Evolutionary conservation across 2,888 invertebrate genomes (phyloP), one percentile per base, ranked within the genome.

Genomic region (Ectropis crepuscularia): DNA sequence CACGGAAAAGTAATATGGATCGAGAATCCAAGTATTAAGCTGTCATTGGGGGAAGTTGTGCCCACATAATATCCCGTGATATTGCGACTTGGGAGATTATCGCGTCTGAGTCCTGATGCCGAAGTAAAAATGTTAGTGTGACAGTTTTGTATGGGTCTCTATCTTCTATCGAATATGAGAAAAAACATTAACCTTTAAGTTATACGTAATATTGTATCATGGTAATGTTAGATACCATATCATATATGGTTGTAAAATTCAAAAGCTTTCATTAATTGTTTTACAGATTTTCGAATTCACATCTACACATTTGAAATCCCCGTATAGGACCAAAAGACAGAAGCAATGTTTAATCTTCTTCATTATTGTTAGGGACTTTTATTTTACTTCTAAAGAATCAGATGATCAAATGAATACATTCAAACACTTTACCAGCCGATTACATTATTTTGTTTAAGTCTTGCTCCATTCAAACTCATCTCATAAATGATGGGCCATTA

Each of bases 31-130:
- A 73, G 79, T 78, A 83, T 82, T 84, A 86, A 79, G 78, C 75
- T 77, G 79, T 78, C 85, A 76, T 76, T 75, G 72, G 74, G 72
- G 73, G 71, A 77, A 82, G 81, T 80, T 83, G 80, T 79, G 80
- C 69, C 74, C 70, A 69, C 72, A 80, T 82, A 80, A 80, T 79
- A 77, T 77, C 73, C 70, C 67, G 65, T 66, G 79, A 87, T 88
- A 88, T 87, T 85, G 77, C 82, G 74, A 74, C 73, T 73, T 64
- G 70, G 71, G 71, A 80, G 85, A 86, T 87, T 86, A 85, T 79
- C 80, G 76, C 73, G 83, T 82, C 86, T 84, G 80, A 69, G 67
- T 72, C 64, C 64, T 63, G 66, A 68, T 41, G 65, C 57, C 60
- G 69, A 73, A 69, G 69, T 70, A 66, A 68, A 70, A 60, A 66